A percentile compares a stretch with the other conserved stretches of the same genome.
Evolutionary conservation across 2,113 vertebrate species (phyloP).

Genomic region (Nyctibius bracteatus): DNA sequence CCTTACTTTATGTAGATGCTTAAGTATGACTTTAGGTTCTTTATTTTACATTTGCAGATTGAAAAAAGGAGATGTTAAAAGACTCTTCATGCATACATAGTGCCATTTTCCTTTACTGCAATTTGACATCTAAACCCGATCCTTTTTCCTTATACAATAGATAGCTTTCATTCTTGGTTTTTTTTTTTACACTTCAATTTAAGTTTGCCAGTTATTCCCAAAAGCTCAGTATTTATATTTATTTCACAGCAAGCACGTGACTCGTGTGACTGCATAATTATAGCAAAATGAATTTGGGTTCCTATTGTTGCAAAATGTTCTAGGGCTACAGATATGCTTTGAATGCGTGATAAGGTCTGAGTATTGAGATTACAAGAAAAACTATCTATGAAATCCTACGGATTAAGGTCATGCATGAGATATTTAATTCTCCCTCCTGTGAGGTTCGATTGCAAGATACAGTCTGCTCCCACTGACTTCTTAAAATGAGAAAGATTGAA

Average conservation of each 20-base stretch:
- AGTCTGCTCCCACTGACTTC: conserved; percentile 7
- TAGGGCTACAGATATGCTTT: background rate
- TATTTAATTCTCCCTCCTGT: conserved; percentile 26
- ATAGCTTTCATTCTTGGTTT: background rate
- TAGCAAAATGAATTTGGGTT: background rate
- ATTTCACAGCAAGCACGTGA: conserved; percentile 15
- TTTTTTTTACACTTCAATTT: background rate
- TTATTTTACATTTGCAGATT: background rate
- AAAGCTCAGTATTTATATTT: conserved; percentile 30
- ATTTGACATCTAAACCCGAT: background rate
- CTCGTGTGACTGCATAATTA: background rate
- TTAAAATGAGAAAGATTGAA: conserved; percentile 30
- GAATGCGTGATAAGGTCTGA: background rate
- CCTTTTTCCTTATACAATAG: background rate
- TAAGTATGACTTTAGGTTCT: background rate
- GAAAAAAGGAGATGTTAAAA: background rate
- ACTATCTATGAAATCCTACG: background rate
- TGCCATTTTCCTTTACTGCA: background rate
- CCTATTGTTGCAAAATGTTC: conserved; percentile 29
- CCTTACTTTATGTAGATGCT: background rate
- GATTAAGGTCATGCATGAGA: conserved; percentile 48
- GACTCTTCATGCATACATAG: background rate
- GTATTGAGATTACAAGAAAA: conserved; percentile 29
- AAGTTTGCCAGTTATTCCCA: background rate
- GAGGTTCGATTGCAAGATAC: conserved; percentile 7